Conservation (phyloP, 2,797 vertebrate species). For the Coilia nasus region DNA sequence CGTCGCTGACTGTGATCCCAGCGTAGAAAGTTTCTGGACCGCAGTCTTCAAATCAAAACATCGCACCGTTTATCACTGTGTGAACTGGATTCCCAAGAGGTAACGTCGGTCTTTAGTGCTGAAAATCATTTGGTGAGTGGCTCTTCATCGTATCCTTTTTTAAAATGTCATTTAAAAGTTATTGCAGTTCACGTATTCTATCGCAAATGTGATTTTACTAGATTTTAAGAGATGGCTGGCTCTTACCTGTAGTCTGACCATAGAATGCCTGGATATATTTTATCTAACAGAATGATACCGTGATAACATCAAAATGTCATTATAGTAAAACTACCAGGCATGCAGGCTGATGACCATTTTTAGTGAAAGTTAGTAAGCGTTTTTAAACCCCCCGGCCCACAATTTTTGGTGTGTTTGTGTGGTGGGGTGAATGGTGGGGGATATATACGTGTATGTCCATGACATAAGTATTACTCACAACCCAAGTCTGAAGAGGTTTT, state of each 20-base stretch:
- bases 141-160: neutral
- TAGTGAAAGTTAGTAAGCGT: neutral
- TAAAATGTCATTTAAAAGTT: no score
- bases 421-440: no score
- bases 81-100: neutral
- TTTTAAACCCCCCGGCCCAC: no score
- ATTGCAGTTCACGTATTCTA: no score
- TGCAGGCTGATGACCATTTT: neutral
- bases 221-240: no score
- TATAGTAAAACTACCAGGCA: neutral
- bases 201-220: no score
- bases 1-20: neutral
- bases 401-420: no score
- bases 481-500: neutral
- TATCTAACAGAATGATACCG: neutral
- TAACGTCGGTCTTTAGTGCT: neutral
- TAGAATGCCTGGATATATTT: neutral
- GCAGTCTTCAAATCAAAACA: neutral
- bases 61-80: neutral
- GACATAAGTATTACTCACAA: no score
- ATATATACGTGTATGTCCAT: no score
- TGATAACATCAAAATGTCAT: no score
- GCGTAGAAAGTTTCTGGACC: slow-evolving; percentile 1
- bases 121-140: neutral
- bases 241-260: no score